These are phyloP conservation scores for Corythucha ciliata DNA, from an alignment of 2,888 invertebrate genomes.

Conservation along the genomic window DNA sequence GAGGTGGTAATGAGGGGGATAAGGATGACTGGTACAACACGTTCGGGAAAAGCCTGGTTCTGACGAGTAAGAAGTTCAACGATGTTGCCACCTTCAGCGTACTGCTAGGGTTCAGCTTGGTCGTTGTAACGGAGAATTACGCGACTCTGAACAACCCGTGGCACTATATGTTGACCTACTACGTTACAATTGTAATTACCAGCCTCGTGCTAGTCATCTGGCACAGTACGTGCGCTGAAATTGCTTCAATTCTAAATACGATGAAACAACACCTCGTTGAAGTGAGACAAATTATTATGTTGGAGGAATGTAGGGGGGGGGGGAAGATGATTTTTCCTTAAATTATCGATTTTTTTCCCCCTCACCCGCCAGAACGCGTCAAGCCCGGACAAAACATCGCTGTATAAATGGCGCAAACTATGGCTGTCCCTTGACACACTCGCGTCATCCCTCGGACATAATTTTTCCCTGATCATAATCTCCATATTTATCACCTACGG, in stretches of 20 bases:
- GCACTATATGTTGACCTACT: conserved; percentile 23
- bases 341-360: no score
- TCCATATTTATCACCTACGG: conserved; percentile 26
- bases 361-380: no score
- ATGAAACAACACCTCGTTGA: conserved; percentile 7
- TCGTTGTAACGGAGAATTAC: conserved; percentile 22
- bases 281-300: no score
- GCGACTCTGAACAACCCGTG: conserved; percentile 23
- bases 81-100: no score
- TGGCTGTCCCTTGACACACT: conserved; percentile 22
- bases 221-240: conserved; percentile 23
- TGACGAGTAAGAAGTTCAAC: no score
- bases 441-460: conserved; percentile 14
- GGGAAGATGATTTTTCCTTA: no score
- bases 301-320: no score
- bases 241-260: conserved; percentile 8
- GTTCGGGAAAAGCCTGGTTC: no score
- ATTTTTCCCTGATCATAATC: conserved; percentile 19
- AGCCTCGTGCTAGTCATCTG: conserved; percentile 14
- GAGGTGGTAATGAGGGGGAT: no score
- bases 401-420: conserved; percentile 21
- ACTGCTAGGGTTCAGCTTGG: conserved; percentile 7
- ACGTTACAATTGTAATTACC: conserved; percentile 22
- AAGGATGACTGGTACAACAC: no score
- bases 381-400: conserved; percentile 5